Conservation (phyloP, 2,113 vertebrate species). For the Geococcyx californianus region DNA sequence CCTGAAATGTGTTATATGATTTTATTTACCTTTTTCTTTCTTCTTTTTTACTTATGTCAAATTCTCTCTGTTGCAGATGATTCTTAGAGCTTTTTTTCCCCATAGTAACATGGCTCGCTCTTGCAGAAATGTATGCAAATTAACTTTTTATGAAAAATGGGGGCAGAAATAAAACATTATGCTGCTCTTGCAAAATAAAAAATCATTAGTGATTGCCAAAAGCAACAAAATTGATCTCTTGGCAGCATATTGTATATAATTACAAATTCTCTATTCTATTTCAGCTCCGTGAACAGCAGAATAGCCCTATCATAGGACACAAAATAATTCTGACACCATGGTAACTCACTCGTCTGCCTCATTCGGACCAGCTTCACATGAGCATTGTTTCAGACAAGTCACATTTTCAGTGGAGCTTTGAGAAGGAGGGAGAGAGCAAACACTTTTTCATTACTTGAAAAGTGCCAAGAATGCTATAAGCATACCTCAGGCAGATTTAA, state of each 20-base stretch:
- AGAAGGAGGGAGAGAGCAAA: slow-evolving; percentile 50
- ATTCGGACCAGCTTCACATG: slow-evolving; percentile 29
- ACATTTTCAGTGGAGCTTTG: not conserved
- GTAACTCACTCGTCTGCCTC: slow-evolving; percentile 26
- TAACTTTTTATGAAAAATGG: slow-evolving; percentile 71
- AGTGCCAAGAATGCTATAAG: slow-evolving; percentile 63
- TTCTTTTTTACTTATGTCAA: not conserved
- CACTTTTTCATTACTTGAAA: slow-evolving; percentile 51
- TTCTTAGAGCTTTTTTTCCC: slow-evolving; percentile 28
- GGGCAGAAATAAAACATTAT: slow-evolving; percentile 71
- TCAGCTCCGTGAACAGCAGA: slow-evolving; percentile 17
- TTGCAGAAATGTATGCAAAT: slow-evolving; percentile 73
- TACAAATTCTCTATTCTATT: slow-evolving; percentile 57
- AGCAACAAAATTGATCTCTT: slow-evolving; percentile 73
- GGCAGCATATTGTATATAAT: slow-evolving; percentile 50
- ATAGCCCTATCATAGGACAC: slow-evolving; percentile 19
- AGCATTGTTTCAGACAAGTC: slow-evolving; percentile 26
- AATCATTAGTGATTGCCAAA: slow-evolving; percentile 76
- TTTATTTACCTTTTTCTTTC: slow-evolving; percentile 8
- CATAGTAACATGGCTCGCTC: slow-evolving; percentile 50
- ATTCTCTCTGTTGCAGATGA: slow-evolving; percentile 39
- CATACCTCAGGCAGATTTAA: slow-evolving; percentile 72
- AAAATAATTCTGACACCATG: slow-evolving; percentile 43
- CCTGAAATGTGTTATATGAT: not conserved
- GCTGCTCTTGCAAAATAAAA: slow-evolving; percentile 75